These are phyloP conservation scores for Eremophila alpestris DNA, from an alignment of 2,797 vertebrate genomes.

Conservation along the genomic window DNA sequence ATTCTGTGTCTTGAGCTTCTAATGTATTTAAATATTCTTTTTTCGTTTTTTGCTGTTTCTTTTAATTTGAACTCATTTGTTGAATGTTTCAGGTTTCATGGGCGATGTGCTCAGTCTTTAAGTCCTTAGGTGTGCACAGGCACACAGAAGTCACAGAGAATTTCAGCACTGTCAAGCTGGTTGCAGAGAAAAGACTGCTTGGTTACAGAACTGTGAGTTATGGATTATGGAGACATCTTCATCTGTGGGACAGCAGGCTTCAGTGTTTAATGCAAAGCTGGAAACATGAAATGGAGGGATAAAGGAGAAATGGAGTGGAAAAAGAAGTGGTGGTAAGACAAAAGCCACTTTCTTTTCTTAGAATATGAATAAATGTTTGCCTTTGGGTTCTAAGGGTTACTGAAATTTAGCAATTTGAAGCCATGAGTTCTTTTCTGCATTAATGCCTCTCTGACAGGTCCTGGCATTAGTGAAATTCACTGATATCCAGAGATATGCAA, in stretches of 20 bases:
- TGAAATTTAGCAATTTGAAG: background rate
- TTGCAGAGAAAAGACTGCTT: background rate
- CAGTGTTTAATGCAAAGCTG: background rate
- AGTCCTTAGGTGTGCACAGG: background rate
- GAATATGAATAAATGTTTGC: background rate
- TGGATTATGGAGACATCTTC: background rate
- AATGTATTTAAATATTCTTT: conserved; percentile 10
- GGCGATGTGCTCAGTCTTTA: background rate
- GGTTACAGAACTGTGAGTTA: background rate
- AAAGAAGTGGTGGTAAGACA: background rate
- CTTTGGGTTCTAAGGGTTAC: background rate
- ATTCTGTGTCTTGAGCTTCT: conserved; percentile 34
- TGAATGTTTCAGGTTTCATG: conserved; percentile 15
- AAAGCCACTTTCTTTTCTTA: background rate
- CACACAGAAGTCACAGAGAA: background rate
- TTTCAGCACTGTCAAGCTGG: background rate
- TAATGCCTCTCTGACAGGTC: background rate
- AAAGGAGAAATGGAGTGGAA: background rate
- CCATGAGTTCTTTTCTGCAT: conserved; percentile 1
- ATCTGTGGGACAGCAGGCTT: background rate
- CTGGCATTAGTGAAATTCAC: background rate
- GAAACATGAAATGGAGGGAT: background rate
- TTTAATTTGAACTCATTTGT: conserved; percentile 23
- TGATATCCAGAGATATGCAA: background rate
- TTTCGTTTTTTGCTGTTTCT: background rate